phyloP scores from a whole-genome alignment of 2,113 vertebrate genomes.

The Gobio gobio region DNA sequence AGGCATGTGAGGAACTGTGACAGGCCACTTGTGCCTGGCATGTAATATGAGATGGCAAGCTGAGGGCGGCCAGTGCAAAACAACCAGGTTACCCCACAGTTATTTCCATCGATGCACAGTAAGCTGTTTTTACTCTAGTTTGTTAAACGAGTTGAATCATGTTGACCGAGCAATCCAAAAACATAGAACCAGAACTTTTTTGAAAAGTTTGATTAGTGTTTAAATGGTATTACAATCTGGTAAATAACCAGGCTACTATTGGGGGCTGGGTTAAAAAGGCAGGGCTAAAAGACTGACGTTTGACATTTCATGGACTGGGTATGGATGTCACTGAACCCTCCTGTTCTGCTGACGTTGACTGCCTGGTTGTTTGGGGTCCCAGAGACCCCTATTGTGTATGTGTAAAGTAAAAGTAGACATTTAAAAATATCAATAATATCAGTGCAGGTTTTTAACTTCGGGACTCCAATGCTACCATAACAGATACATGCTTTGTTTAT shows the following conservation, averaged over 20 bases:
- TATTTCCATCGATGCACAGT: constrained; percentile 39
- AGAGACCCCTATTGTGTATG: constrained; percentile 23
- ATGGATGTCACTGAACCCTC: constrained; percentile 25
- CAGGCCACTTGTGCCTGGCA: constrained; percentile 67
- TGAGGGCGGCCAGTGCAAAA: constrained; percentile 47
- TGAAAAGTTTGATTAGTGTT: background rate
- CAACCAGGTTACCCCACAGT: constrained; percentile 38
- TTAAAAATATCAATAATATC: background rate
- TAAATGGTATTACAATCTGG: constrained; percentile 9
- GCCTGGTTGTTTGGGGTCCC: constrained; percentile 11
- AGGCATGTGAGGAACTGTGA: constrained; percentile 68
- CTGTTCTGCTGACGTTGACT: constrained; percentile 21
- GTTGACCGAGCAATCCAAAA: background rate
- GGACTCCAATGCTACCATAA: background rate
- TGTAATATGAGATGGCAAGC: constrained; percentile 74
- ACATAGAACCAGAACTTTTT: background rate
- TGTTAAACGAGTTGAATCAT: background rate
- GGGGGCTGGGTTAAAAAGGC: constrained; percentile 24
- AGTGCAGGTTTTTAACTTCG: background rate
- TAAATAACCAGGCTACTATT: constrained; percentile 25
- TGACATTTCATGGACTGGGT: constrained; percentile 30
- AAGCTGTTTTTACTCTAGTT: constrained; percentile 33
- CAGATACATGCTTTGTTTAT: background rate
- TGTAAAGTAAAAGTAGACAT: constrained; percentile 19
- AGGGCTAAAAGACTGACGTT: constrained; percentile 28